Conservation (phyloP, 2,888 invertebrate species). For the Drosophila crucigera region DNA sequence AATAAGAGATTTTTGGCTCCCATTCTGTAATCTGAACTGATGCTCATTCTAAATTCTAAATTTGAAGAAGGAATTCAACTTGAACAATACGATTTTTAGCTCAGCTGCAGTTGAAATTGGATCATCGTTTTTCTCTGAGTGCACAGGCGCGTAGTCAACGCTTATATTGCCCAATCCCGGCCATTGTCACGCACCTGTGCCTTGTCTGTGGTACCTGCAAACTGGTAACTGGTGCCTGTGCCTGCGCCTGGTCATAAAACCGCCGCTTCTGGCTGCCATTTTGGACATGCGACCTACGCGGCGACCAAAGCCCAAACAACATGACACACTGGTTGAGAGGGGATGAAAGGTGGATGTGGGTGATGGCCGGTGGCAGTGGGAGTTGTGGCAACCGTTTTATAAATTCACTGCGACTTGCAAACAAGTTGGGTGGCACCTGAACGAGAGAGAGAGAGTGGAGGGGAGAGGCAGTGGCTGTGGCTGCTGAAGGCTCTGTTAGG, state of each 20-base stretch:
- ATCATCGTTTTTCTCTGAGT: neutral
- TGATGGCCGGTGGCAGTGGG: neutral
- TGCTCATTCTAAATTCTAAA: neutral
- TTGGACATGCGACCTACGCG: slow-evolving; percentile 26
- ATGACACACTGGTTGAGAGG: slow-evolving; percentile 15
- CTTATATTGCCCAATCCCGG: slow-evolving; percentile 45
- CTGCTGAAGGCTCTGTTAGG: neutral
- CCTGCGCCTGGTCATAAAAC: slow-evolving; percentile 44
- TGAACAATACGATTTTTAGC: fast-evolving
- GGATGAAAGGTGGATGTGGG: too few species aligned
- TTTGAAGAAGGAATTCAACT: neutral
- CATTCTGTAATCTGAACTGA: neutral
- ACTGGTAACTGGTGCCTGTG: neutral
- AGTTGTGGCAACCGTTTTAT: slow-evolving; percentile 31
- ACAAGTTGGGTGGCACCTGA: slow-evolving; percentile 21
- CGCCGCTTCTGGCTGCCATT: slow-evolving; percentile 39
- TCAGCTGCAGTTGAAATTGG: neutral
- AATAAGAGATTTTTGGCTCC: fast-evolving
- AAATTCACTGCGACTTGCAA: slow-evolving; percentile 46
- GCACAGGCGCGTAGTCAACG: slow-evolving; percentile 1
- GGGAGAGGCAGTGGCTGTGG: neutral
- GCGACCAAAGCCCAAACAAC: slow-evolving; percentile 23
- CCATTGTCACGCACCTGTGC: slow-evolving; percentile 63
- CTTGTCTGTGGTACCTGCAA: slow-evolving; percentile 5
- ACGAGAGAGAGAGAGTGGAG: neutral